Percentiles rank a stretch among this genome's conserved stretches.
These are phyloP conservation scores for Takifugu flavidus DNA, from an alignment of 2,113 vertebrate genomes.

Conservation along the genomic window DNA sequence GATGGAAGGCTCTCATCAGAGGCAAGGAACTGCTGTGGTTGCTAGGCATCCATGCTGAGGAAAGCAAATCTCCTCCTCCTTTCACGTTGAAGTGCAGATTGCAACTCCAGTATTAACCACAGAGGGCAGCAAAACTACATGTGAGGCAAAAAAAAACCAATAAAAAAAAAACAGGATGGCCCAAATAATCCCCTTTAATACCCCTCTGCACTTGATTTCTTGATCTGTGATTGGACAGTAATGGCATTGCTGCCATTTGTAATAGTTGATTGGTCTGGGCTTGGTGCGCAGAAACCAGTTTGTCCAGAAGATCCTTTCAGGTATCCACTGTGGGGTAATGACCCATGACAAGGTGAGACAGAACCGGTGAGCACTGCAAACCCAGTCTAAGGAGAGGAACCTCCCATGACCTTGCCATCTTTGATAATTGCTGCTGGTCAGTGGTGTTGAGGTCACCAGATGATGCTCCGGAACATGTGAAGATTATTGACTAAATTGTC, in stretches of 20 bases:
- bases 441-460: background rate
- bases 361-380: conserved; percentile 28
- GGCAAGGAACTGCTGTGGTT: conserved; percentile 53
- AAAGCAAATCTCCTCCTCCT: conserved; percentile 40
- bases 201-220: conserved; percentile 67
- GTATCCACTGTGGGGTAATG: conserved; percentile 57
- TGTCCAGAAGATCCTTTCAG: conserved; percentile 40
- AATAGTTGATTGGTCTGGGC: conserved; percentile 67
- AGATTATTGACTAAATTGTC: conserved; percentile 68
- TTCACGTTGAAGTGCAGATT: conserved; percentile 28
- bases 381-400: conserved; percentile 30
- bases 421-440: conserved; percentile 51
- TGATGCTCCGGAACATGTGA: conserved; percentile 22
- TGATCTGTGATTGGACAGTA: conserved; percentile 67
- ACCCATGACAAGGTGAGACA: conserved; percentile 54
- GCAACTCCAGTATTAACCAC: conserved; percentile 49
- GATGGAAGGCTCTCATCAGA: conserved; percentile 28
- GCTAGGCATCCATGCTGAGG: conserved; percentile 61
- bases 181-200: conserved; percentile 77
- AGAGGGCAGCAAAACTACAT: conserved; percentile 53
- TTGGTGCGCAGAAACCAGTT: conserved; percentile 26
- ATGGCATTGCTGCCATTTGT: conserved; percentile 51
- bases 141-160: background rate
- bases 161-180: conserved; percentile 50
- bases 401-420: conserved; percentile 72